Base-by-base conservation (phyloP, 2,113 vertebrate genomes). In the Okapia johnstoni region DNA sequence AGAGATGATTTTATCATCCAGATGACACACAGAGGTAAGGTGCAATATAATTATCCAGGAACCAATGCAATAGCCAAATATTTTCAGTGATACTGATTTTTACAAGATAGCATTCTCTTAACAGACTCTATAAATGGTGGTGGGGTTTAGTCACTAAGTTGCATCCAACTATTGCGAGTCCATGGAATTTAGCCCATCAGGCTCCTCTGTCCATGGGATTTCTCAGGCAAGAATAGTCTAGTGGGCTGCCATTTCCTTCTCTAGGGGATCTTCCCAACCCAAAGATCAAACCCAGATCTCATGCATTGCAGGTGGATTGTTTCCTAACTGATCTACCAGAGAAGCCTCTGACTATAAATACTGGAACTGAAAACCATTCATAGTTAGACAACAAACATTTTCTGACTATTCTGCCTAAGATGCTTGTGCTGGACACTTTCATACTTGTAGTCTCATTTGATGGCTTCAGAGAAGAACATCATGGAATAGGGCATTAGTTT, bases 1-100 rank as follows among this genome's bases (percentile, higher is more conserved):
- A 94, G 57, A 94, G 85, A 88, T 83, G 81, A 88, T 61, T 88
- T 88, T 70, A 94, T 94, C 90, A 86, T 91, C 46, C 66, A 76
- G 43, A 85, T 86, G 55, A 79, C 25, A 93, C 91, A 58, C 7
- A 86, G 36, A 55, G 79, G 55, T 81, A 25, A 88, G 83, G 16
- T 93, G n/a, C 21, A 85, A 50, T 73, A 36, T 23, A 81, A 91
- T 96, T 92, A 90, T 36, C 23, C 77, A 60, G 61, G 43, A 85
- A 73, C 33, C 21, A 88, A 58, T 6, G 48, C 7, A 48, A 85
- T 2, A 93, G 50, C n/a, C 88, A 87, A 36, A 85, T 60, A 11
- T 77, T 46, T 73, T 10, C 57, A 60, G 30, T 15, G 28, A 5
- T 13, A 4, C 11, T 58, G 60, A n/a, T 61, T 89, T 30, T 79